Evolutionary conservation across 2,888 invertebrate species (phyloP), one percentile per base, ranked within the genome.

Genomic region (Busseola fusca): DNA sequence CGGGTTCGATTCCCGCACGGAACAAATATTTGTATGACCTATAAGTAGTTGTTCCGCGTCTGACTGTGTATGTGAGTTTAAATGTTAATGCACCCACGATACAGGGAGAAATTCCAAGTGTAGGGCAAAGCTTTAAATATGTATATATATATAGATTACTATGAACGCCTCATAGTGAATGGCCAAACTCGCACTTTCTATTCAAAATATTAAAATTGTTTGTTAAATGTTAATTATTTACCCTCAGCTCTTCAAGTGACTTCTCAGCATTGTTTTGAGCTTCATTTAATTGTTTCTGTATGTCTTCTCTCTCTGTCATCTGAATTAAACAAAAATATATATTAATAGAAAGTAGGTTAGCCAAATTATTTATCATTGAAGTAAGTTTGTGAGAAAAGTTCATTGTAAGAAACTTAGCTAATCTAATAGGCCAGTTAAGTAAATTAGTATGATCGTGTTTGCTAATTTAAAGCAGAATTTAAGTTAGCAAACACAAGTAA

Each of bases 241-340:
- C 95, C 90, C 88, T 87, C 65, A 93, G 82, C 76, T 91, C 89
- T 78, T 91, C 86, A 50, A 92, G 84, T 3, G 90, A 89, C 72
- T 90, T 90, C 64, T 92, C 89, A 37, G 94, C 92, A 81, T 90
- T 89, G 3, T 81, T 80, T 87, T 92, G 89, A 3, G 94, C 93
- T 86, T 93, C 90, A 57, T 70, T 84, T 40, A 94, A 82, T 81
- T 90, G 89, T 25, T 88, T 91, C 78, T 91, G 89, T 60, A 94
- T 91, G 76, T 91, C 92, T 78, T 92, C 92, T 80, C 92, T 90
- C 83, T 94, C 94, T 72, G 90, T 84, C 74, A 89, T 83, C 95
- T 95, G 83, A 56, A 60, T 40, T 4, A n/a, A 67, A 10, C 50
- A 69, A 16, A 27, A 50, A 27, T 27, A 4, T 25, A 21, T n/a